These are phyloP conservation scores for Neuroscelio doddi DNA, from an alignment of 2,888 invertebrate genomes.

Conservation along the genomic window DNA sequence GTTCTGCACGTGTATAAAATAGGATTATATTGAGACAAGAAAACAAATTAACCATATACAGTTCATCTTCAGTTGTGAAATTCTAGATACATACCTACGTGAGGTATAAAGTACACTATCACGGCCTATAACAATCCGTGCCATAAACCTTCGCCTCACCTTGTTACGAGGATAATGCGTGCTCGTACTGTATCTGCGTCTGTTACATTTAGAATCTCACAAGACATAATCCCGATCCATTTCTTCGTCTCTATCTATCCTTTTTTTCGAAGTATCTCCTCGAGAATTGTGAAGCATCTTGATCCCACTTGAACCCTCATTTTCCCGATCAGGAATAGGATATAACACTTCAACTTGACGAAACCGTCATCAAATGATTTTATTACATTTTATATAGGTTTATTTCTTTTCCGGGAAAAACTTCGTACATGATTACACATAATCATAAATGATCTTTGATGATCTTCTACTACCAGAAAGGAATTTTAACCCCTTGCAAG, in stretches of 20 bases:
- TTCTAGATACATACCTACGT: slow-evolving; percentile 42
- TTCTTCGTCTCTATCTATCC: slow-evolving; percentile 20
- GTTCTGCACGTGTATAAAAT: slow-evolving; percentile 11
- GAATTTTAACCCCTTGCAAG: too few relatives aligned
- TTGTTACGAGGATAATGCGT: slow-evolving; percentile 46
- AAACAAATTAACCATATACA: slow-evolving; percentile 14
- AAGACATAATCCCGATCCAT: slow-evolving; percentile 27
- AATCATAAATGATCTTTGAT: too few relatives aligned
- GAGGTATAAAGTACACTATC: slow-evolving; percentile 60
- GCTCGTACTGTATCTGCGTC: slow-evolving; percentile 46
- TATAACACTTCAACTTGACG: too few relatives aligned
- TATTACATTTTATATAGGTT: too few relatives aligned
- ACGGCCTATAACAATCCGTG: slow-evolving; percentile 60
- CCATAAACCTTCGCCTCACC: slow-evolving; percentile 49
- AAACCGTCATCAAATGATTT: too few relatives aligned
- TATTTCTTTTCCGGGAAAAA: too few relatives aligned
- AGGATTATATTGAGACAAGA: slow-evolving; percentile 8
- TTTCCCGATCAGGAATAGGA: too few relatives aligned
- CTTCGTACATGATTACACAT: too few relatives aligned
- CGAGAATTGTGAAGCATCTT: background rate
- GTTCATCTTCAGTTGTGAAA: slow-evolving; percentile 18
- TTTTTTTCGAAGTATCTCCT: slow-evolving; percentile 7
- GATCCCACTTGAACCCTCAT: too few relatives aligned
- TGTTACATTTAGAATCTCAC: slow-evolving; percentile 39
- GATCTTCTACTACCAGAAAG: too few relatives aligned